Evolutionary conservation across 1,140 invertebrate species (phyloP).

Genomic region (Littorina saxatilis): DNA sequence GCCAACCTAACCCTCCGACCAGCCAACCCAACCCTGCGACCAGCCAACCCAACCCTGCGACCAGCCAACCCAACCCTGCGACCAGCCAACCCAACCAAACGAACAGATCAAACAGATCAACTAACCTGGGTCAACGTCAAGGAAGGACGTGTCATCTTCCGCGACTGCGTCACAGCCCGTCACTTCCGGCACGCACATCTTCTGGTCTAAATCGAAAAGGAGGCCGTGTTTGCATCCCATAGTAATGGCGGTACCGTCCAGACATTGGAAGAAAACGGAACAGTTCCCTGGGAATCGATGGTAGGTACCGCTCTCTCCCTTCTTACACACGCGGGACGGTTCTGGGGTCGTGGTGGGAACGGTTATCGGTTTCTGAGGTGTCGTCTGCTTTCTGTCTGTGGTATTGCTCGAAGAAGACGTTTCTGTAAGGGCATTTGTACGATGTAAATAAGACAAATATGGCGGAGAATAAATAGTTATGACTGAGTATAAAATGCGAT

Average conservation of each 20-base stretch:
- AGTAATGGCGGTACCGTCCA: slow-evolving; percentile 19
- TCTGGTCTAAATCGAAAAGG: slow-evolving; percentile 27
- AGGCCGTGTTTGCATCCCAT: slow-evolving; percentile 12
- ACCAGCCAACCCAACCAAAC: too few species aligned
- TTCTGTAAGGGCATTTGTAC: too few species aligned
- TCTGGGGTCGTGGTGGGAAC: not conserved
- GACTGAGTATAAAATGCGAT: too few species aligned
- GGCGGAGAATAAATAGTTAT: too few species aligned
- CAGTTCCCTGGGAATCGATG: slow-evolving; percentile 33
- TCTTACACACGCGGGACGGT: slow-evolving; percentile 1
- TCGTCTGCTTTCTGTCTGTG: not conserved
- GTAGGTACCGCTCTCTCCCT: slow-evolving; percentile 13
- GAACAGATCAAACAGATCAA: too few species aligned
- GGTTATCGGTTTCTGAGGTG: not conserved
- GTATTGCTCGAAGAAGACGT: not conserved
- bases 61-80: too few species aligned
- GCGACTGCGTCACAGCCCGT: slow-evolving; percentile 13
- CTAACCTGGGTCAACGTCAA: not conserved
- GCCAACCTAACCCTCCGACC: too few species aligned
- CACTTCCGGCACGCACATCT: slow-evolving; percentile 25
- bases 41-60: too few species aligned
- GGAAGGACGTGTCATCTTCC: not conserved
- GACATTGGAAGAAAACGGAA: slow-evolving; percentile 37
- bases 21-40: too few species aligned
- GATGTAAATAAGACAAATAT: too few species aligned